Percentiles rank a stretch among this genome's conserved stretches.
Evolutionary conservation across 2,113 vertebrate genomes (phyloP).

Genomic region (Muscicapa adusta): DNA sequence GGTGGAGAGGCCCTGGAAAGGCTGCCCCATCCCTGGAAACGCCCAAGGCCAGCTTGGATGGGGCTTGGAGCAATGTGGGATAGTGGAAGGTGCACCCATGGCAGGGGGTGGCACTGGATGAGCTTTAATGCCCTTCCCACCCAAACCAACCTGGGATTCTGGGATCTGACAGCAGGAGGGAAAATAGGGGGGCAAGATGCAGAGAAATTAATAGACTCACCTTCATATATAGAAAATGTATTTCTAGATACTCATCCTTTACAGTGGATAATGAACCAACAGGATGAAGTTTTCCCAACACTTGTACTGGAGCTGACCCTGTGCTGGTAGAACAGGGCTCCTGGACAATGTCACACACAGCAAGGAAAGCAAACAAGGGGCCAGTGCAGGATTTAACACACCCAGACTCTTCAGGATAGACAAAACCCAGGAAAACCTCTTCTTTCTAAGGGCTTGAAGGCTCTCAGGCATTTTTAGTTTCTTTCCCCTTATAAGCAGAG

Average conservation of each 20-base stretch:
- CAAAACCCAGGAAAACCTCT: background rate
- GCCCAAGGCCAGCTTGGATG: accelerated
- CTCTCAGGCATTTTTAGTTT: background rate
- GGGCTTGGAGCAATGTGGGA: background rate
- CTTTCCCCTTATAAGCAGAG: background rate
- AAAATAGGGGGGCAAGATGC: background rate
- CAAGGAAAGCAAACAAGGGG: background rate
- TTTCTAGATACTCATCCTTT: background rate
- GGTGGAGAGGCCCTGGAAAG: background rate
- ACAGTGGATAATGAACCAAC: background rate
- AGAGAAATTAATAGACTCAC: background rate
- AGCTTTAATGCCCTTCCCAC: background rate
- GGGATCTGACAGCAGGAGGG: background rate
- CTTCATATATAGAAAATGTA: background rate
- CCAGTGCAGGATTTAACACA: background rate
- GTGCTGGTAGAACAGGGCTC: background rate
- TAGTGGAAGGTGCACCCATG: background rate
- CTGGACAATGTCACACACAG: background rate
- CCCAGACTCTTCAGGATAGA: background rate
- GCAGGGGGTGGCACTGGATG: background rate
- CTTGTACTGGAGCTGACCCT: background rate
- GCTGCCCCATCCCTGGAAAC: background rate
- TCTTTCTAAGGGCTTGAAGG: background rate
- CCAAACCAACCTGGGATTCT: background rate
- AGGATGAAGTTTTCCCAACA: background rate